Base-by-base conservation (phyloP, 92 coral and sea anemone species). In the Umimayanthus chanpuru region DNA sequence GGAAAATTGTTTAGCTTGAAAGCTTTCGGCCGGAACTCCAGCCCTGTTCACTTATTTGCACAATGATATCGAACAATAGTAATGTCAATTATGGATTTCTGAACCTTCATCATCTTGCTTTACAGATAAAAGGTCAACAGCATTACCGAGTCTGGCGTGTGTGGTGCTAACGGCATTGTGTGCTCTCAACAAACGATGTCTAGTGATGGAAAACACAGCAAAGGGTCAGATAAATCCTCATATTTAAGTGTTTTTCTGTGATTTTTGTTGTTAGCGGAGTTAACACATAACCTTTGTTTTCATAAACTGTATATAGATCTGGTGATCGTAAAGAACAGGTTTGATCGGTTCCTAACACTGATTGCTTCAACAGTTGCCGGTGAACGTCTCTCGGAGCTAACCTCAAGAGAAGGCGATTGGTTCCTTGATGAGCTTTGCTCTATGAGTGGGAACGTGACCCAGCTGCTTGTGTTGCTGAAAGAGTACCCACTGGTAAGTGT, bases 361-460 rank as follows among this genome's bases (percentile, higher is more conserved):
- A 36, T 73, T 41, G 21, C 76, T 72, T 28, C 72, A 76, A 32
- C 79, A 97, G 99, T 97, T 86, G 99, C 99, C 77, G 95, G 94
- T 64, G 98, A 91, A 81, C 90, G 98, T 44, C 89, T 97, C 28
- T 90, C 96, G 78, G 99, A 97, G 20, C 85, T 97, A 72, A 93
- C 95, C 30, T 97, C 99, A 23, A 92, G 98, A 68, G 99, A 97
- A 67, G 99, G 99, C 16, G 99, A 97, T 87, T 97, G 99, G 99
- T 97, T 95, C 89, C 92, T 97, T 58, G 99, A 97, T 61, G 99
- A 97, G 73, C 94, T 97, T 7, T 95, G 96, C 39, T 97, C 99
- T 23, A 95, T 97, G 99, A 97, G 97, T 81, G 99, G 99, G 4
- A 97, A 97, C 86, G 99, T 95, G 39, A 95, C 92, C 85, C 99